Evolutionary conservation across 1,140 invertebrate genomes (phyloP), one percentile per base, ranked within the genome.

Genomic region (Leptonema lineaticorne): DNA sequence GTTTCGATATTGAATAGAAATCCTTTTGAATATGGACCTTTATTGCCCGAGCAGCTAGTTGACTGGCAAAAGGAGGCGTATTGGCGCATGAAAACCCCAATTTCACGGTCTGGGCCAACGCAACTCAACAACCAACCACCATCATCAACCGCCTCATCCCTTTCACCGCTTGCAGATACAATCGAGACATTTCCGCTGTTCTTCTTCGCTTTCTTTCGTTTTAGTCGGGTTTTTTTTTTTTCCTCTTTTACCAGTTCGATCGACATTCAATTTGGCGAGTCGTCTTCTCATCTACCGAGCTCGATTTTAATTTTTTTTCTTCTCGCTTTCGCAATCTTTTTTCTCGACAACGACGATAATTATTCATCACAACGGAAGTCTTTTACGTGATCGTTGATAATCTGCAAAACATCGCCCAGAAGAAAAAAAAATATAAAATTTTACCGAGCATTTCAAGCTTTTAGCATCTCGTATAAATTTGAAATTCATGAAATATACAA

Each of bases 21-120:
- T 64, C 62, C 62, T 64, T 64, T 64, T 64, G 62, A 64, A 64
- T 64, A 64, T 46, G 45, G 62, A 5, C 27, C 62, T 64, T 64
- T 64, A 64, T 64, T 64, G 62, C 62, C n/a, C 30, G 62, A 29
- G 37, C 62, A 53, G 26, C 62, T 24, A 53, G 45, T 64, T 64
- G 62, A 64, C 45, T 64, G 46, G 62, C 46, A 64, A 64, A n/a
- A 64, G 62, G 62, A 64, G 62, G 62, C 62, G 45, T 64, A 64
- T 27, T 50, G 62, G 62, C 41, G 62, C 62, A 64, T 64, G 62
- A 64, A 50, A 64, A 48, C 62, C 45, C 62, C 62, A 64, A 64
- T 64, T 64, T 64, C 62, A 64, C 62, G 62, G 16, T 62, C 30
- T 62, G 59, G 59, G 29, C 59, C 59, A 24, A 62, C 50, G 27